phyloP scores from a whole-genome alignment of 2,113 vertebrate species.

The Anoplopoma fimbria region DNA sequence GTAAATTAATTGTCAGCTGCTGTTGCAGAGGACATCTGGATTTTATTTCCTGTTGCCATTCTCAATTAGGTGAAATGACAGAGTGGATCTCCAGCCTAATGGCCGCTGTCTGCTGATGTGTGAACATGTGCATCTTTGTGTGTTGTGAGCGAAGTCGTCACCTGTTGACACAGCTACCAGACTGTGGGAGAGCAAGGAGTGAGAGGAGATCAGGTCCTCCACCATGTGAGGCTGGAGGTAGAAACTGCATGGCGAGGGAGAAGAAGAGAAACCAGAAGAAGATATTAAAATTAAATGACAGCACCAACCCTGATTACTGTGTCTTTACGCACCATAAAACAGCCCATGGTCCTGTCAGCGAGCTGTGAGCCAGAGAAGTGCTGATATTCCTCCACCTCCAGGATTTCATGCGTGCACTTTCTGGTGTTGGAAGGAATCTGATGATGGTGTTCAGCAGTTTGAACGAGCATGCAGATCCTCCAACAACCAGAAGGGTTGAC shows the following conservation, averaged over 20 bases:
- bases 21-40: neutral
- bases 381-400: conserved; percentile 52
- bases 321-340: conserved; percentile 12
- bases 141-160: neutral
- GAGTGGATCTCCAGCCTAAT: neutral
- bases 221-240: conserved; percentile 14
- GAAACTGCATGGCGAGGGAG: conserved; percentile 5
- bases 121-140: neutral
- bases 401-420: neutral
- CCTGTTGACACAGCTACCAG: conserved; percentile 46
- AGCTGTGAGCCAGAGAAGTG: conserved; percentile 43
- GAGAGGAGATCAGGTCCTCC: conserved; percentile 36
- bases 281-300: neutral
- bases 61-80: neutral
- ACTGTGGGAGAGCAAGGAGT: conserved; percentile 26
- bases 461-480: conserved; percentile 35
- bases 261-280: neutral
- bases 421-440: conserved; percentile 20
- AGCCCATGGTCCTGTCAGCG: conserved; percentile 24
- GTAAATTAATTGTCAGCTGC: neutral
- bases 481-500: conserved; percentile 29
- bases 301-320: neutral
- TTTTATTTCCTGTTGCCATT: neutral
- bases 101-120: neutral
- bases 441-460: conserved; percentile 30